Base-by-base conservation (phyloP, 2,888 invertebrate species). In the Hypena proboscidalis region DNA sequence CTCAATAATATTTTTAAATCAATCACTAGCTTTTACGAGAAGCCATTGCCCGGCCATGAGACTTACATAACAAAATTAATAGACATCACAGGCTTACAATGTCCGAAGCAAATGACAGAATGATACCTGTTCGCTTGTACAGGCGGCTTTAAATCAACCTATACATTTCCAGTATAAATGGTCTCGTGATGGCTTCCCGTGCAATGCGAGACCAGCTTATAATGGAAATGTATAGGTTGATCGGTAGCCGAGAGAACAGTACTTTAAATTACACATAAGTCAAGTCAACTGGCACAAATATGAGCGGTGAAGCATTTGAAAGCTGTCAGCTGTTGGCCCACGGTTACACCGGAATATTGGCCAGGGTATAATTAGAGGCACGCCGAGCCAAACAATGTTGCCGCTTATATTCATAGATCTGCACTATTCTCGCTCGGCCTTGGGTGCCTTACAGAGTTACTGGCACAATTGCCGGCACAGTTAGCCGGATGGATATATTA, bases 391-490 rank as follows among this genome's bases (percentile, higher is more conserved):
- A 76, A 80, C 80, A 81, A 71, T 76, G 73, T 78, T 75, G 70
- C 69, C 69, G 70, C 62, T 67, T 67, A 77, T 62, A 53, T 80
- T 76, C 80, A 77, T 79, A 74, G 70, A 51, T 62, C 57, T 64
- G 67, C 68, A 79, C 77, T 85, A 84, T 85, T 83, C 82, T 80
- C 58, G 77, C 54, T 49, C 64, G 83, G 62, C 86, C 86, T 86
- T 85, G 81, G 71, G 63, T 58, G 73, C 74, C 67, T 67, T 75
- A 74, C 77, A 45, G 65, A 74, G 74, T 71, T 74, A 72, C 72
- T 67, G 52, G 63, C 65, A 50, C 41, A 68, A 65, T 65, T 64
- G 61, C 49, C 34, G 53, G 45, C 52, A 19, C 44, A 41, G 50
- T 54, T 58, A 61, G 50, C 29, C 51, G 36, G 36, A 44, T 52